A percentile compares a stretch with the other conserved stretches of the same genome.
These are phyloP conservation scores for Calcarius lapponicus DNA, from an alignment of 2,797 vertebrate species.

Conservation along the genomic window DNA sequence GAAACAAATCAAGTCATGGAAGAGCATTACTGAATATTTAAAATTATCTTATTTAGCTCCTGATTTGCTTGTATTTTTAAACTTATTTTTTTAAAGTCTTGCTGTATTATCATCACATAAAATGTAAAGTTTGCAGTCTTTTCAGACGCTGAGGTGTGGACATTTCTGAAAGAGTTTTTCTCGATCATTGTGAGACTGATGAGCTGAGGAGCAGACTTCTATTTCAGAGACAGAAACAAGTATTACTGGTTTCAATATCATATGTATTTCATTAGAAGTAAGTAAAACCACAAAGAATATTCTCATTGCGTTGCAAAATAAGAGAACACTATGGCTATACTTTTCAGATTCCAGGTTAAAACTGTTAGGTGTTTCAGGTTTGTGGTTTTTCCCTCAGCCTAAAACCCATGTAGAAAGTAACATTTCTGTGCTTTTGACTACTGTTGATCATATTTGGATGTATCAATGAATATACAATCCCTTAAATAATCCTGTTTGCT, in stretches of 20 bases:
- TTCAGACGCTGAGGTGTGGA: neutral
- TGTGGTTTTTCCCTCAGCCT: neutral
- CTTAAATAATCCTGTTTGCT: neutral
- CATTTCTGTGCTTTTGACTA: neutral
- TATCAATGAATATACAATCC: neutral
- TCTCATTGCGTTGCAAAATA: neutral
- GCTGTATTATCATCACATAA: neutral
- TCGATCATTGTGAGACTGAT: neutral
- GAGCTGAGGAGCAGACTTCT: neutral
- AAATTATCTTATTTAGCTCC: neutral
- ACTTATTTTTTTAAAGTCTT: neutral
- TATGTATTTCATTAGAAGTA: neutral
- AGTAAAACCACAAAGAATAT: neutral
- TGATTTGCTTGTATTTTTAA: neutral
- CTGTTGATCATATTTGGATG: neutral
- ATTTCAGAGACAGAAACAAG: neutral
- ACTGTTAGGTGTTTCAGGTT: neutral
- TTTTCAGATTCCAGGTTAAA: neutral
- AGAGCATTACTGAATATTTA: neutral
- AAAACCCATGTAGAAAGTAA: neutral
- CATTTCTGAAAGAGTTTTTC: neutral
- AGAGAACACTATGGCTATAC: neutral
- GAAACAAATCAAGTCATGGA: neutral
- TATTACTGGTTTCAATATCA: neutral
- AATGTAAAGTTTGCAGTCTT: neutral